phyloP scores from a whole-genome alignment of 2,888 invertebrate species.

The Thera britannica region DNA sequence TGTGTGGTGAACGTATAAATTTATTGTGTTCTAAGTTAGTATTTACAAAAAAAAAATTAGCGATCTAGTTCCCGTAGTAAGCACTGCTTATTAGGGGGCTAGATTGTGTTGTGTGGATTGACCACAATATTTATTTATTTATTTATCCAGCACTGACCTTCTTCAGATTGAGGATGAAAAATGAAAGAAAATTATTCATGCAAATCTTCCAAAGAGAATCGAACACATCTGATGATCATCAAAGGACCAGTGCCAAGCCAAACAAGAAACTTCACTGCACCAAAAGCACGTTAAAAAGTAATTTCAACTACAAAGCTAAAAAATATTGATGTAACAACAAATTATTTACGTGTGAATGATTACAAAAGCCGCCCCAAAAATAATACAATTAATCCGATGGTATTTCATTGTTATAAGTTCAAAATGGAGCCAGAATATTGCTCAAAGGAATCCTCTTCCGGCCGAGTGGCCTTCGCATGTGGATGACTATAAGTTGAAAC shows the following conservation, averaged over 20 bases:
- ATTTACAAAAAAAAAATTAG: no score
- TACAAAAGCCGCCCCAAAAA: constrained; percentile 65
- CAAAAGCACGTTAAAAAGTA: constrained; percentile 36
- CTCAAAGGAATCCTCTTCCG: constrained; percentile 62
- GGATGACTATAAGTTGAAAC: constrained; percentile 12
- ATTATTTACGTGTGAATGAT: constrained; percentile 62
- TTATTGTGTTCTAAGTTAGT: no score
- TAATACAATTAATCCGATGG: constrained; percentile 71
- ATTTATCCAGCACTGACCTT: no score
- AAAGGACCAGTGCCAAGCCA: neutral
- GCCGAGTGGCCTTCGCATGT: constrained; percentile 61
- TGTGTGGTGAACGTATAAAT: no score
- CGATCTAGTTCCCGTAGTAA: no score
- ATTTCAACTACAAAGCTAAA: constrained; percentile 44
- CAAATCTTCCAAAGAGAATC: no score
- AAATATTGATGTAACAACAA: constrained; percentile 65
- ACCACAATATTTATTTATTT: no score
- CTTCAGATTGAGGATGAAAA: no score
- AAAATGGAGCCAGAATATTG: constrained; percentile 64
- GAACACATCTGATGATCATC: no score
- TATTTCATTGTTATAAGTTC: constrained; percentile 69
- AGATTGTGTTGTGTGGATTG: no score
- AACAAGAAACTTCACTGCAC: neutral
- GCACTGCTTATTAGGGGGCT: no score
- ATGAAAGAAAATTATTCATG: no score